Base-by-base conservation (phyloP, 1,140 invertebrate genomes). In the Armadillidium nasatum region DNA sequence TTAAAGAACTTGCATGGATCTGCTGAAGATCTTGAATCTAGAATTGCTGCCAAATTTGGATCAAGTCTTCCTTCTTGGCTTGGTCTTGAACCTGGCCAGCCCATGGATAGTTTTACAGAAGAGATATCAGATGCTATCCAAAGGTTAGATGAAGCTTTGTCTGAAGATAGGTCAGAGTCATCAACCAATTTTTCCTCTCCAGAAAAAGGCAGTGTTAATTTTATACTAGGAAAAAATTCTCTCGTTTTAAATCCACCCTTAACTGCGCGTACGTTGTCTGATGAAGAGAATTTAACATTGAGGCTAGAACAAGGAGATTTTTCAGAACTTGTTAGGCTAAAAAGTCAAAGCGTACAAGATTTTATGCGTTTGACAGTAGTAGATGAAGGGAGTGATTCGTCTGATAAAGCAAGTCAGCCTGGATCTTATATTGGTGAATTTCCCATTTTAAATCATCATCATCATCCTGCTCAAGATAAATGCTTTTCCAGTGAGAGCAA, bases 261-360 rank as follows among this genome's bases (percentile, higher is more conserved):
- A 15, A 68, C 54, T 67, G 7, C 67, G 6, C 21, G 60, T 4
- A 75, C 33, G 13, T n/a, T 68, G n/a, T 68, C 54, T 44, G 73
- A 60, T 44, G 89, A 91, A 80, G 90, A 91, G 79, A 89, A 88
- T 76, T 90, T 88, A 88, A 85, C 87, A 46, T 86, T 85, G 46
- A 86, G 88, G 79, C 87, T 90, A 22, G 89, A 90, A 83, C 84
- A 87, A 69, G 89, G 89, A 6, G 88, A 88, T 71, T 90, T 90
- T 76, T 88, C 89, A 0, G 89, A 90, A 82, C 90, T 91, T 83
- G 90, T 91, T 0, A 88, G 89, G 76, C 87, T 90, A 73, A 91
- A 91, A 83, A 91, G 90, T 0, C 89, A 88, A 83, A 91, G 90
- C 72, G 90, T 91, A 2, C 89, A 90, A 21, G 90, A 91, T 85